Conservation (phyloP, 2,797 vertebrate genomes). For the Iguana delicatissima region DNA sequence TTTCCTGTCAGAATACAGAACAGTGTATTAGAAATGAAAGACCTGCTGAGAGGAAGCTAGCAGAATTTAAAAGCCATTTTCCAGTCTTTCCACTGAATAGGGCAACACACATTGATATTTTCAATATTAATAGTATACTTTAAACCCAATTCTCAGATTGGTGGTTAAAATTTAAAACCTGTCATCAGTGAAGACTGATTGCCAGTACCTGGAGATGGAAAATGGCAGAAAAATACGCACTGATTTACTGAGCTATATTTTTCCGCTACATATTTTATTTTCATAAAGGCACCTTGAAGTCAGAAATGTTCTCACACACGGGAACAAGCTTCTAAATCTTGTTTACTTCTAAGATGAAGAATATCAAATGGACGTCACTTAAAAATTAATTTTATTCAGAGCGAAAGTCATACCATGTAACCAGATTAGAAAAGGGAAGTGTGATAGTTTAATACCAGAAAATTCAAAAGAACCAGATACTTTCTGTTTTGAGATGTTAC, state of each 20-base stretch:
- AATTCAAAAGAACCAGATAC: slow-evolving; percentile 85
- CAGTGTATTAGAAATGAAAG: slow-evolving; percentile 34
- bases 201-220: slow-evolving; percentile 35
- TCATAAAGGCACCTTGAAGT: slow-evolving; percentile 50
- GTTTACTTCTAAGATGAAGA: slow-evolving; percentile 45
- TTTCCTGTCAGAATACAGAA: slow-evolving; percentile 33
- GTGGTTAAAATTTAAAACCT: slow-evolving; percentile 41
- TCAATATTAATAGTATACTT: slow-evolving; percentile 29
- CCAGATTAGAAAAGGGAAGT: slow-evolving; percentile 86
- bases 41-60: slow-evolving; percentile 27
- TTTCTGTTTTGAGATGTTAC: slow-evolving; percentile 70
- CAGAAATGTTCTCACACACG: slow-evolving; percentile 28
- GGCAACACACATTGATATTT: slow-evolving; percentile 42
- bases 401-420: slow-evolving; percentile 85
- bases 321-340: slow-evolving; percentile 36
- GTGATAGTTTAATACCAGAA: slow-evolving; percentile 84
- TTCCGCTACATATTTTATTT: slow-evolving; percentile 51
- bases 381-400: slow-evolving; percentile 86
- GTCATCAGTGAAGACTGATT: slow-evolving; percentile 26
- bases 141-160: slow-evolving; percentile 38
- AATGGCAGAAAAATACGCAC: slow-evolving; percentile 45
- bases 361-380: slow-evolving; percentile 56
- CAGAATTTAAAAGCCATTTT: slow-evolving; percentile 40
- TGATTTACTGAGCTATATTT: slow-evolving; percentile 46
- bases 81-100: slow-evolving; percentile 29